A percentile compares a stretch with the other conserved stretches of the same genome.
phyloP scores from a whole-genome alignment of 1,140 invertebrate genomes.

The Proctacanthus coquilletti region DNA sequence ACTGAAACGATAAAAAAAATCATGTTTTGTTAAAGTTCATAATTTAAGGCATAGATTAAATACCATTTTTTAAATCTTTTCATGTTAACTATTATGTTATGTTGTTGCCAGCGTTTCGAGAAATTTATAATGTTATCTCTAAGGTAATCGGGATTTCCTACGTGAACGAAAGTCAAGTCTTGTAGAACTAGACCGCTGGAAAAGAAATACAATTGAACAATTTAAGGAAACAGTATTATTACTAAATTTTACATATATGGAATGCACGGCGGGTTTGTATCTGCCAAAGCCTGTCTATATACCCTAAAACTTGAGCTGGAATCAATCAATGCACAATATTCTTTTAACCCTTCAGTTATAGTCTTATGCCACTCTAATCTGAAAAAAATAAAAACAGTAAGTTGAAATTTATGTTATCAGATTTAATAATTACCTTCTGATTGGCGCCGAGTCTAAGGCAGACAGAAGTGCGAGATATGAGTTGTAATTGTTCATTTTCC shows the following conservation, averaged over 20 bases:
- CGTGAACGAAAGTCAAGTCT: slow-evolving; percentile 97
- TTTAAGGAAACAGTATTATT: slow-evolving; percentile 2
- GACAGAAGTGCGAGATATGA: slow-evolving; percentile 93
- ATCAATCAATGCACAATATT: slow-evolving; percentile 91
- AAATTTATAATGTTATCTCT: slow-evolving; percentile 87
- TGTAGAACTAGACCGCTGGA: slow-evolving; percentile 90
- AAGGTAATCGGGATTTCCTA: slow-evolving; percentile 84
- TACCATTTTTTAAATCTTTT: slow-evolving; percentile 90
- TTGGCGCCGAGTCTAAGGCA: slow-evolving; percentile 91
- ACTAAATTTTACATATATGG: slow-evolving; percentile 82
- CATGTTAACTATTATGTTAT: slow-evolving; percentile 95
- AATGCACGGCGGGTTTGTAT: slow-evolving; percentile 92
- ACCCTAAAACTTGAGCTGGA: slow-evolving; percentile 89
- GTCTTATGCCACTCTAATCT: slow-evolving; percentile 89
- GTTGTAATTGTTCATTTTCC: slow-evolving; percentile 98
- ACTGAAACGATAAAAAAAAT: no score
- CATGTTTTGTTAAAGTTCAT: slow-evolving; percentile 4
- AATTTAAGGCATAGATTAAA: slow-evolving; percentile 22
- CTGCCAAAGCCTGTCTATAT: slow-evolving; percentile 82
- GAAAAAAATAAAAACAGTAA: slow-evolving; percentile 2
- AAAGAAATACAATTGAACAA: slow-evolving; percentile 14
- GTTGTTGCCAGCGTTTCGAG: slow-evolving; percentile 95
- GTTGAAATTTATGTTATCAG: background rate
- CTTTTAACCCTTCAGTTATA: slow-evolving; percentile 81
- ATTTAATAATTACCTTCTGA: slow-evolving; percentile 37